Conservation (phyloP, 2,888 invertebrate species). For the Drosophila nr. perissopoda region DNA sequence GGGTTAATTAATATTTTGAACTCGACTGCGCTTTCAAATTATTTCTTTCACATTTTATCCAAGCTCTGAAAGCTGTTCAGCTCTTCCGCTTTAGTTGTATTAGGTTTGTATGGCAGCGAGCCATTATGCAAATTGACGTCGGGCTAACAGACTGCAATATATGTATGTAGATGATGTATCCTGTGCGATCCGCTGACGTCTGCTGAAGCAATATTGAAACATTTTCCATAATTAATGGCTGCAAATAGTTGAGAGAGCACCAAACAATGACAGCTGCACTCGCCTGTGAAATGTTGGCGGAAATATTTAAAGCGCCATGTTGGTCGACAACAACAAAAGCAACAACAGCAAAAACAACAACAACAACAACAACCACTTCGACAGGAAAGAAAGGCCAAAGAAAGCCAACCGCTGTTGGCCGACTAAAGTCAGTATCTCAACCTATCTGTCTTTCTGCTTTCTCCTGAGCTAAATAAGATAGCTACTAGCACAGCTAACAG, state of each 20-base stretch:
- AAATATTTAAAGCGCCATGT: constrained; percentile 63
- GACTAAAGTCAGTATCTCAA: constrained; percentile 3
- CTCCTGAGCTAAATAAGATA: constrained; percentile 68
- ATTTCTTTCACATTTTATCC: not conserved
- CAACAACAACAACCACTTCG: constrained; percentile 7
- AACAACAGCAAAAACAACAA: not conserved
- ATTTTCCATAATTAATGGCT: constrained; percentile 72
- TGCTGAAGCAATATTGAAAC: constrained; percentile 61
- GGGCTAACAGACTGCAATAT: constrained; percentile 26
- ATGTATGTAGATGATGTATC: constrained; percentile 15
- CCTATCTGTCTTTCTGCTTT: constrained; percentile 1
- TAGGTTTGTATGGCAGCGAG: constrained; percentile 24
- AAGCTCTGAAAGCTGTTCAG: constrained; percentile 18
- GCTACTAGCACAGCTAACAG: constrained; percentile 38
- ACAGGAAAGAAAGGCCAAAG: constrained; percentile 16
- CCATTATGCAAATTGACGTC: constrained; percentile 70
- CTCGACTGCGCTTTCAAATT: constrained; percentile 15
- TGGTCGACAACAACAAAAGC: constrained; percentile 22
- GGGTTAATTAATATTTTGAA: constrained; percentile 66
- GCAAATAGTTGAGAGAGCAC: constrained; percentile 58
- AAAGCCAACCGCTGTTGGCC: constrained; percentile 28
- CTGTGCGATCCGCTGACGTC: constrained; percentile 22
- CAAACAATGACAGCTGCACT: constrained; percentile 67
- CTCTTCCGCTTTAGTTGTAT: constrained; percentile 39
- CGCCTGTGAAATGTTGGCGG: constrained; percentile 64